Conservation (phyloP, 1,140 invertebrate species). For the Hydropsyche tenuis region DNA sequence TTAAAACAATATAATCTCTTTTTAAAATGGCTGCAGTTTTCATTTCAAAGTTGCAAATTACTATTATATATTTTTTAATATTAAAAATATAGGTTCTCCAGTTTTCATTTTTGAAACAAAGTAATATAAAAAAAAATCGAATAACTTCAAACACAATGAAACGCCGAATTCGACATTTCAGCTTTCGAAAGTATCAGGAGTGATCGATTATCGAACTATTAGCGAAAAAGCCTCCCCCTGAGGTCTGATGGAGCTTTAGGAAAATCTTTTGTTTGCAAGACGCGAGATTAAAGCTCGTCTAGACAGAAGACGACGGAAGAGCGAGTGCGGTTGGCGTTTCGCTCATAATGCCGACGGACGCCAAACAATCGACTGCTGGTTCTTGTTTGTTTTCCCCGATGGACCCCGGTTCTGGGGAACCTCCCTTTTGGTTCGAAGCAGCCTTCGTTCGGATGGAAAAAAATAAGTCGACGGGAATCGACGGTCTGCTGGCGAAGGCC, state of each 20-base stretch:
- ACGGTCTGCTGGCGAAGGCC: not conserved
- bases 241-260: not conserved
- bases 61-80: not conserved
- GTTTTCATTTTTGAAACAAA: too few relatives aligned
- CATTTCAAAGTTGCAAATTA: not conserved
- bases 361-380: not conserved
- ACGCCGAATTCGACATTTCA: too few relatives aligned
- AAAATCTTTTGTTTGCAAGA: not conserved
- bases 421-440: too few relatives aligned
- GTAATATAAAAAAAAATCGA: too few relatives aligned
- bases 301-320: not conserved
- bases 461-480: not conserved
- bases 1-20: too few relatives aligned
- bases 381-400: conserved; percentile 20
- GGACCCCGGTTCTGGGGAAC: not conserved
- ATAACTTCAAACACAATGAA: too few relatives aligned
- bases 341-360: conserved; percentile 3
- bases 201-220: conserved; percentile 3
- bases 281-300: conserved; percentile 17
- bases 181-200: too few relatives aligned
- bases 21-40: not conserved
- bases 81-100: too few relatives aligned
- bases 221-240: not conserved
- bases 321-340: not conserved
- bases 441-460: not conserved